Base-by-base conservation (phyloP, 2,113 vertebrate genomes). In the Syngnathus typhle region DNA sequence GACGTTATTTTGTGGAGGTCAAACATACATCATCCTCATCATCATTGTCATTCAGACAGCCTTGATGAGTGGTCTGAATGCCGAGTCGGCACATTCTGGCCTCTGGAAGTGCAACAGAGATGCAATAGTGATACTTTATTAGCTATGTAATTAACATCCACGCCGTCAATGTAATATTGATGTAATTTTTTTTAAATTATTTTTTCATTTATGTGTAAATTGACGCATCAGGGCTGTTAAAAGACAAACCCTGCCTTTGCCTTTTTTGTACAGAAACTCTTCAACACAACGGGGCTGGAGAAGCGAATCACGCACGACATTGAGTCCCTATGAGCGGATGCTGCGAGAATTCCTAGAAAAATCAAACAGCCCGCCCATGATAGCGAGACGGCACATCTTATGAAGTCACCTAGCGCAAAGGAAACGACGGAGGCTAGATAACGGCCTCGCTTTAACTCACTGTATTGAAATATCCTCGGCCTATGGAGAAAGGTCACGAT, bases 401-500 rank as follows among this genome's bases (percentile, higher is more conserved):
- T 7, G 6, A 3, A 32, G 54, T 23, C 54, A 56, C 54, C 1
- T 58, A 58, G 55, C 13, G 27, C 27, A 58, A 58, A 58, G 55
- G 55, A 58, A 58, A 58, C 55, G 1, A 58, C 16, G 55, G 36
- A 58, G 5, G 6, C 2, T 58, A 58, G 55, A 36, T 58, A 58
- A 58, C 55, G 13, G 8, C 52, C 52, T 55, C 8, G 52, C 21
- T 55, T 23, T 36, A 44, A 44, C 41, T 21, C 3, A 13, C 41
- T 44, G 21, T 27, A 62, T 27, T 41, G 41, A 13, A 44, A 62
- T 62, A 44, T 44, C 39, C 23, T 41, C 23, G 12, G 60, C 39
- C 7, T 44, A 44, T 3, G n/a, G 6, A 65, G 21, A 62, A 43
- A 0, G 36, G 63, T 81, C 58, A 60, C 5, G 72, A 71, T 64